phyloP scores from a whole-genome alignment of 2,113 vertebrate genomes.

The Megaceryle maxima region DNA sequence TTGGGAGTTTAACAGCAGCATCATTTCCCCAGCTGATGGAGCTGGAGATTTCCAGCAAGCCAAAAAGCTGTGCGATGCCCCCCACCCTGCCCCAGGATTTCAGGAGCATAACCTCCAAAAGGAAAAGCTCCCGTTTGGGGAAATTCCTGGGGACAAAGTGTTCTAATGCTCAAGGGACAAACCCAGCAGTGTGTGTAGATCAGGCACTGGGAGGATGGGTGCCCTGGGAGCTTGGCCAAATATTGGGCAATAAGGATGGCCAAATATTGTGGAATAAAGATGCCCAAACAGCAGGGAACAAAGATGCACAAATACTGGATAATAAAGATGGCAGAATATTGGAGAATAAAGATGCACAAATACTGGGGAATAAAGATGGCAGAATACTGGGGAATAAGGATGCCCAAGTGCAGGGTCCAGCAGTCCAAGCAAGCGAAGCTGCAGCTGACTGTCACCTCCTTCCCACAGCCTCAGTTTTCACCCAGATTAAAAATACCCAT shows the following conservation, averaged over 20 bases:
- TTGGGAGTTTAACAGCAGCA: neutral
- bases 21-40: neutral
- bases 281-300: neutral
- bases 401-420: neutral
- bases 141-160: neutral
- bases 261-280: neutral
- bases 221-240: neutral
- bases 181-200: neutral
- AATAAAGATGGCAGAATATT: neutral
- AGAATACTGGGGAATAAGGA: neutral
- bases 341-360: neutral
- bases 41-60: neutral
- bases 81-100: too few species aligned
- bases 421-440: neutral
- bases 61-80: rapidly evolving
- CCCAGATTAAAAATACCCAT: neutral
- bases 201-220: neutral
- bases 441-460: neutral
- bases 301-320: neutral
- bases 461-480: neutral
- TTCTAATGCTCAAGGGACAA: neutral
- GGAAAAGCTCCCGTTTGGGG: neutral
- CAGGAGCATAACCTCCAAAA: neutral
- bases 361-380: neutral
- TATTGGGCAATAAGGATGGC: neutral